Percentiles rank a stretch among this genome's conserved stretches.
Conservation (phyloP, 2,888 invertebrate genomes). For the Drosophila heteroneura region DNA sequence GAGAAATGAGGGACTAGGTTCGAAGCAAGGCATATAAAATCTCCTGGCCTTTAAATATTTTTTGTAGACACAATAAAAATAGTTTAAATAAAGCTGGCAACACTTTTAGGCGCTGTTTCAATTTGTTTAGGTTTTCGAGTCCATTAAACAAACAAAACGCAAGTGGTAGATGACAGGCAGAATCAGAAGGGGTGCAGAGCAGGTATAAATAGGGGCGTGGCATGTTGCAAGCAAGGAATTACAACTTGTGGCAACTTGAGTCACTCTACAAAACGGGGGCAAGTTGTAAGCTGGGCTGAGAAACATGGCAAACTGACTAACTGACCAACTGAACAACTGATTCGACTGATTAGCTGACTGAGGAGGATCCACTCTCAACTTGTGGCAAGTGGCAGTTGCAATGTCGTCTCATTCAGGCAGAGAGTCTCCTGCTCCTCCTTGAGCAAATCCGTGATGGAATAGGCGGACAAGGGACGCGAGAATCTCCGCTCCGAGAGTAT, state of each 20-base stretch:
- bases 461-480: constrained; percentile 84
- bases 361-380: constrained; percentile 36
- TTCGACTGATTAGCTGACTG: constrained; percentile 16
- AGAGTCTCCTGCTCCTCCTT: constrained; percentile 80
- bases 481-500: constrained; percentile 84
- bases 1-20: constrained; percentile 8
- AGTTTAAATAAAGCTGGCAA: not conserved
- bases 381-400: constrained; percentile 46
- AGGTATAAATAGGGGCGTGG: constrained; percentile 8
- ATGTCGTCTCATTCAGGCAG: constrained; percentile 71
- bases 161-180: constrained; percentile 9
- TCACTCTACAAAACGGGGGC: constrained; percentile 14
- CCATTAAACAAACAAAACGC: constrained; percentile 71
- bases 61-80: not conserved
- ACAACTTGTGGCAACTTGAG: not conserved
- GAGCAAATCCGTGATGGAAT: constrained; percentile 85
- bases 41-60: not conserved
- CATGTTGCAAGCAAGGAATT: constrained; percentile 10
- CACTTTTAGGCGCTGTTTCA: constrained; percentile 23
- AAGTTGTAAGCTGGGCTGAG: constrained; percentile 1
- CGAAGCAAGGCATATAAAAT: not conserved
- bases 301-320: constrained; percentile 38
- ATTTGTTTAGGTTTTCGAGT: constrained; percentile 57
- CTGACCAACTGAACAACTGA: constrained; percentile 30
- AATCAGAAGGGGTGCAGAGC: not conserved